Percentiles rank a stretch among this genome's conserved stretches.
These are phyloP conservation scores for Operophtera brumata DNA, from an alignment of 2,888 invertebrate species.

Conservation along the genomic window DNA sequence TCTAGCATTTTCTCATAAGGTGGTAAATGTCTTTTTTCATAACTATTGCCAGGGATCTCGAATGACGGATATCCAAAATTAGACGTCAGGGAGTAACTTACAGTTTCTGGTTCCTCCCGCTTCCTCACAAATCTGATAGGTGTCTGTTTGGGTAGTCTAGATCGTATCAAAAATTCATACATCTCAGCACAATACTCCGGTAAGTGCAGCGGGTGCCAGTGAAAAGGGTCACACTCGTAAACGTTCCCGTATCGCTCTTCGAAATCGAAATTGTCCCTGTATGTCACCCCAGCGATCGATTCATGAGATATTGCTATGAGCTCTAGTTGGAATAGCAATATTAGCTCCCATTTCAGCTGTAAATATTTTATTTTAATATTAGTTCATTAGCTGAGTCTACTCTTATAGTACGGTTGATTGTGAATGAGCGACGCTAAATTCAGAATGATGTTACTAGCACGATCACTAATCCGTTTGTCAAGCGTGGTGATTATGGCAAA, in stretches of 20 bases:
- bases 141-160: constrained; percentile 36
- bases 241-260: constrained; percentile 56
- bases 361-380: constrained; percentile 14
- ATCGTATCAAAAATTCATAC: constrained; percentile 54
- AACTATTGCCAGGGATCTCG: neutral
- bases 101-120: constrained; percentile 17
- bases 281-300: constrained; percentile 66
- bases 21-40: constrained; percentile 13
- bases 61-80: constrained; percentile 17
- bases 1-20: constrained; percentile 55
- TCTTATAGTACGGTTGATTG: too few relatives aligned
- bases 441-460: too few relatives aligned
- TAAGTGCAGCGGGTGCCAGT: constrained; percentile 69
- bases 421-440: too few relatives aligned
- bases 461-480: too few relatives aligned
- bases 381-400: too few relatives aligned
- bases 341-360: constrained; percentile 38
- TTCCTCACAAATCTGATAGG: constrained; percentile 45
- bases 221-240: constrained; percentile 64
- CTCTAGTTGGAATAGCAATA: constrained; percentile 27
- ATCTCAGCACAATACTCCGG: constrained; percentile 59
- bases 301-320: constrained; percentile 32
- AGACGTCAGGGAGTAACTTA: constrained; percentile 6
- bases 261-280: constrained; percentile 64
- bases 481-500: too few relatives aligned